phyloP scores from a whole-genome alignment of 2,797 vertebrate species.

The Spinus olivaceus region DNA sequence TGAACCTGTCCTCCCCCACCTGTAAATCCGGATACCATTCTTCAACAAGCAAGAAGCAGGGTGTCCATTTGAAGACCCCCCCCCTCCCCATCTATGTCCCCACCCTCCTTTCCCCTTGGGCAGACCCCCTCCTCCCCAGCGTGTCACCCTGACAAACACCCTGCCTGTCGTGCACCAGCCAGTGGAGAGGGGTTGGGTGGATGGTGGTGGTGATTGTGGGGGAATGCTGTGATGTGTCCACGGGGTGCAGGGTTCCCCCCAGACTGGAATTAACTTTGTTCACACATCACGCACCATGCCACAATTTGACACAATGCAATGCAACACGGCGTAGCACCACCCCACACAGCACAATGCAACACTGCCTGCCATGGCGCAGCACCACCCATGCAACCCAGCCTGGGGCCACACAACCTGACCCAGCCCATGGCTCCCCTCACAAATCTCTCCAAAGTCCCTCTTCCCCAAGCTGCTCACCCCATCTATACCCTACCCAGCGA shows the following conservation, averaged over 20 bases:
- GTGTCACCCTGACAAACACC: neutral
- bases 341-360: neutral
- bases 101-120: neutral
- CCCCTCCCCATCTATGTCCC: too few relatives aligned
- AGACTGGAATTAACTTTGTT: constrained; percentile 8
- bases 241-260: neutral
- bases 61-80: neutral
- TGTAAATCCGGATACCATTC: neutral
- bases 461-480: neutral
- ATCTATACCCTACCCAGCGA: rapidly evolving
- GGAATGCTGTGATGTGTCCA: neutral
- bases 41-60: neutral
- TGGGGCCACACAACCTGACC: neutral
- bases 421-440: neutral
- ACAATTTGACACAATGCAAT: neutral
- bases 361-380: rapidly evolving
- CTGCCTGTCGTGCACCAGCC: neutral
- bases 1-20: neutral
- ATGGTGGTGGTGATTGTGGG: neutral
- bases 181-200: neutral
- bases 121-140: neutral
- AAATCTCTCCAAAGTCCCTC: neutral
- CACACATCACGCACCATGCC: neutral
- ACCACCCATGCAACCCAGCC: rapidly evolving
- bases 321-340: neutral